Evolutionary conservation across 2,888 invertebrate species (phyloP), one percentile per base, ranked within the genome.

Genomic region (Drosophila siamana): DNA sequence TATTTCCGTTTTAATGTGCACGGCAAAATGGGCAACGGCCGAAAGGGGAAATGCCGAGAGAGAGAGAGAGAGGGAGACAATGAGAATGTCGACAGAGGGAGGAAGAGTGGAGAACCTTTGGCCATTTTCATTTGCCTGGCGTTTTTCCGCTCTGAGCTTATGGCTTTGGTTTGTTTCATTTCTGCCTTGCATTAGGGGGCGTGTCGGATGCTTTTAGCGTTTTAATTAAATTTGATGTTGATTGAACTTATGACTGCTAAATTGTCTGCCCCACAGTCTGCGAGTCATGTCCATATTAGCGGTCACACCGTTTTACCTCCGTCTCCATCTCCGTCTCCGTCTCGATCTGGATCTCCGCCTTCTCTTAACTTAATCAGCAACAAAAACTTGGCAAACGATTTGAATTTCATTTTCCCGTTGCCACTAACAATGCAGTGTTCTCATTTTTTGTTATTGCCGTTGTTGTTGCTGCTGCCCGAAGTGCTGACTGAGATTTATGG

Each of bases 211-310:
- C 84, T 86, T 80, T 84, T 85, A 85, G 80, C 76, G 72, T 80
- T 78, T 83, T 85, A 87, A 87, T 85, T 85, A 85, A 87, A 80
- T 85, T 74, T 80, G 74, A 85, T 86, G 80, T 67, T 85, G 76
- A 78, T 85, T 86, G 80, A 85, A 80, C 82, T 82, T 82, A 82
- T 82, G 76, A 82, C 76, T 78, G 44, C 26, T 61, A 52, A 63
- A 54, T 46, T 13, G 56, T 28, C 24, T 30, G 48, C 48, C 33
- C 4, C 8, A 13, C 38, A 46, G 26, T 36, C 48, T 33, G n/a
- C n/a, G 15, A 28, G 26, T 33, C 33, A 38, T 38, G 38, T 44
- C 44, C 70, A 48, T 43, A 74, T 65, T 74, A 69, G 69, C 50
- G 70, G 59, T 54, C 43, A 47, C 43, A 26, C 33, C 50, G n/a